Evolutionary conservation across 2,888 invertebrate genomes (phyloP), one percentile per base, ranked within the genome.

Genomic region (Polylopha cassiicola): DNA sequence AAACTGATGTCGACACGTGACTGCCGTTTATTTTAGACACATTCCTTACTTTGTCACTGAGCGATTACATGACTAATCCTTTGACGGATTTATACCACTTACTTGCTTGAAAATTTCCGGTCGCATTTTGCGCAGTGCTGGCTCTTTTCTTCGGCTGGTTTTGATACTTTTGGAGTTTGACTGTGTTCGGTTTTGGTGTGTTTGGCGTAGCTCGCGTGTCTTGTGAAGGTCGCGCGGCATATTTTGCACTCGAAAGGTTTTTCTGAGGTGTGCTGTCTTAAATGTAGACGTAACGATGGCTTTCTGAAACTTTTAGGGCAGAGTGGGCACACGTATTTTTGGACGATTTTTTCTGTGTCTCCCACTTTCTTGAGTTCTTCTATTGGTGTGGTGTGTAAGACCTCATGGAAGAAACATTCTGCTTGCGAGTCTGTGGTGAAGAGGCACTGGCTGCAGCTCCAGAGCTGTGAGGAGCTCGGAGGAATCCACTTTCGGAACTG

Each of bases 181-280:
- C 79, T 74, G 49, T 90, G 91, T 37, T 87, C 87, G 48, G 53
- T 73, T 49, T 70, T 86, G 36, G 81, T 73, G 64, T 94, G 94
- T 39, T 87, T 87, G 16, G 87, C 86, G 32, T 92, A 75, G 53
- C 90, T 90, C 28, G 89, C 88, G 51, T 89, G 89, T 14, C 92
- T 79, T 0, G 89, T 88, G 59, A 94, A 95, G 44, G 87, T 87
- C 0, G 87, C 78, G 0, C 73, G 74, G 59, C 94, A 95, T 3
- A 78, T 61, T 0, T 80, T 68, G 54, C 95, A 95, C 2, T 81
- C 73, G 54, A 88, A 93, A 0, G 91, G 91, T 43, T 90, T 87
- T 59, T 94, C 94, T 15, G 90, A 88, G 0, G 93, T 93, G 58
- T 95, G 94, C 37, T 88, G 87, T 17, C 91, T 86, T 24, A 94